Percentiles rank a stretch among this genome's conserved stretches.
Conservation (phyloP, 1,140 invertebrate genomes). For the Ctenoplectra terminalis region DNA sequence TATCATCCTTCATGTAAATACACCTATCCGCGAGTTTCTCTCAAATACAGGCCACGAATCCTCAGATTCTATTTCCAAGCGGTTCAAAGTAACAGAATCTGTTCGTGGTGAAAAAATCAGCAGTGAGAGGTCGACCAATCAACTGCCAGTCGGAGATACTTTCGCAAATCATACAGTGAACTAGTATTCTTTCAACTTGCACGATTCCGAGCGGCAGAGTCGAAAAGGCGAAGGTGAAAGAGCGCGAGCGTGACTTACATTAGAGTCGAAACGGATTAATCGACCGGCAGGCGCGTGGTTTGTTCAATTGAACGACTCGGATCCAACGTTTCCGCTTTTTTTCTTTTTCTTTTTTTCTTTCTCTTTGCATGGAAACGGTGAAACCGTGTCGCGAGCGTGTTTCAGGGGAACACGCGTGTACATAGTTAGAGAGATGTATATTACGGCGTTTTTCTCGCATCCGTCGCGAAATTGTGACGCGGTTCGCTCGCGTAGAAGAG, state of each 20-base stretch:
- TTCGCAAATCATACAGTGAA: background rate
- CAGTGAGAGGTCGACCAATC: background rate
- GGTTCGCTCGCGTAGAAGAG: background rate
- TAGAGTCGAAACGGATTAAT: slow-evolving; percentile 32
- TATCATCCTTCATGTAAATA: background rate
- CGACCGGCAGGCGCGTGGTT: background rate
- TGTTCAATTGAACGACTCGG: slow-evolving; percentile 24
- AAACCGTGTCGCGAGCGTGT: slow-evolving; percentile 45
- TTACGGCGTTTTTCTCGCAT: slow-evolving; percentile 16
- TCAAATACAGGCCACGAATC: background rate
- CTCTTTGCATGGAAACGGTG: slow-evolving; percentile 6
- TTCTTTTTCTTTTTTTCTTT: background rate
- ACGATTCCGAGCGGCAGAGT: background rate
- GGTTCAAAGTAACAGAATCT: background rate
- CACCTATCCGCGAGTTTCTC: background rate
- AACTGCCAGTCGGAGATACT: background rate
- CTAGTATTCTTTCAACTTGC: slow-evolving; percentile 2
- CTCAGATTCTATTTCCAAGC: background rate
- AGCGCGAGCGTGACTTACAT: background rate
- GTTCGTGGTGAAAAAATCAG: background rate
- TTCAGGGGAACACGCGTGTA: slow-evolving; percentile 42
- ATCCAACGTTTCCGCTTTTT: slow-evolving; percentile 2
- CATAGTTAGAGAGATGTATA: slow-evolving; percentile 44
- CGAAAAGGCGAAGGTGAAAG: background rate
- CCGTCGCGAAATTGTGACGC: slow-evolving; percentile 32